Evolutionary conservation across 1,140 invertebrate genomes (phyloP).

Genomic region (Maconellicoccus hirsutus): DNA sequence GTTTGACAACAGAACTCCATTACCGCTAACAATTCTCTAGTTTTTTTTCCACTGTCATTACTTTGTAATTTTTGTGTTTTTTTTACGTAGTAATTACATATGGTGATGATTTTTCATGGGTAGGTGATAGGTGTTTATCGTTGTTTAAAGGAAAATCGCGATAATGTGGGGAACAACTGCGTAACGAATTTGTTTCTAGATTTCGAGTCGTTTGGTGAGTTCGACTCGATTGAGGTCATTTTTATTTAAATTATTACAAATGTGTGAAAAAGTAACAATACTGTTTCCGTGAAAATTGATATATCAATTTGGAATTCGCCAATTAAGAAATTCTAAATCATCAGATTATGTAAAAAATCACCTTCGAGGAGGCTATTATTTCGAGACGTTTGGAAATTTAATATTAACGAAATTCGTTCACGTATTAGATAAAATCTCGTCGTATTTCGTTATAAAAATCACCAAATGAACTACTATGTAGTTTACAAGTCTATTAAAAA

Average conservation of each 20-base stretch:
- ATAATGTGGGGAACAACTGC: neutral
- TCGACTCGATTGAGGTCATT: too few relatives aligned
- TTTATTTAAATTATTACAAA: too few relatives aligned
- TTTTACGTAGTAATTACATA: neutral
- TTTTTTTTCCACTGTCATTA: neutral
- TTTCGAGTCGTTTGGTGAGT: too few relatives aligned
- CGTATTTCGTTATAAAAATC: too few relatives aligned
- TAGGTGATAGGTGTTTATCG: neutral
- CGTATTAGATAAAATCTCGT: too few relatives aligned
- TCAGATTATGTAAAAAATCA: too few relatives aligned
- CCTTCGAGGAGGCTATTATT: too few relatives aligned
- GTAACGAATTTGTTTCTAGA: neutral
- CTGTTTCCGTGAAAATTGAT: neutral
- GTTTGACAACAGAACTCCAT: neutral
- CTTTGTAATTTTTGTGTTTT: neutral
- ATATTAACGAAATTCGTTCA: too few relatives aligned
- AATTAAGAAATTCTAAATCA: neutral
- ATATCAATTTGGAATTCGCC: neutral
- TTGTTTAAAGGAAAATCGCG: neutral
- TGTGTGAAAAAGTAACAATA: neutral
- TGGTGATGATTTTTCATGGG: neutral
- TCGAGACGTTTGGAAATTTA: too few relatives aligned
- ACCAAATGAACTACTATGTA: neutral
- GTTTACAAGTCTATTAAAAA: neutral
- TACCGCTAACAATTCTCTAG: neutral